Evolutionary conservation across 2,113 vertebrate species (phyloP).

Genomic region (Mustelus asterias): DNA sequence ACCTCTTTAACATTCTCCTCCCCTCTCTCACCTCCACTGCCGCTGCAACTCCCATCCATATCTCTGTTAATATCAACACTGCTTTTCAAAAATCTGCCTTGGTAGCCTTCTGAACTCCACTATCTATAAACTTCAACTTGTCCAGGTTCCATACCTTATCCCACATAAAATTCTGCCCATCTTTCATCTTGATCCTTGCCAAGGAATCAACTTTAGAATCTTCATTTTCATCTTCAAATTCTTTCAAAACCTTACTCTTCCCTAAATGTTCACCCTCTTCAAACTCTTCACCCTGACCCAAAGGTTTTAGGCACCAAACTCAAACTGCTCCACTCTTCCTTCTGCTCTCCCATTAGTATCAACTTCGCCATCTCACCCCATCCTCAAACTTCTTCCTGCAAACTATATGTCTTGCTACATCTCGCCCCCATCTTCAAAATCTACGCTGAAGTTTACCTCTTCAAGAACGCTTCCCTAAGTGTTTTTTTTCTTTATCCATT

Average conservation of each 20-base stretch:
- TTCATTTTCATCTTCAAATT: background rate
- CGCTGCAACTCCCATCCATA: background rate
- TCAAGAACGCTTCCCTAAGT: background rate
- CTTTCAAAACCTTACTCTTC: background rate
- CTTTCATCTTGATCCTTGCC: background rate
- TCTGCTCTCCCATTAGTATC: background rate
- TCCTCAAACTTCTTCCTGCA: background rate
- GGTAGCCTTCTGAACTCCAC: background rate
- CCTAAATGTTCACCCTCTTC: background rate
- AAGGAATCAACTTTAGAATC: background rate
- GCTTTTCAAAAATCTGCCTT: background rate
- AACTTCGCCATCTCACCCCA: background rate
- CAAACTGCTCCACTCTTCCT: background rate
- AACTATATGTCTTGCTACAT: background rate
- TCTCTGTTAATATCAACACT: background rate
- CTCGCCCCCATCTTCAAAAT: background rate
- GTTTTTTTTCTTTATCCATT: no score
- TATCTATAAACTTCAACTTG: background rate
- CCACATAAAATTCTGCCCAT: background rate
- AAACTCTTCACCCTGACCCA: background rate
- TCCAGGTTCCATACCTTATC: background rate
- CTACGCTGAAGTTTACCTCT: background rate
- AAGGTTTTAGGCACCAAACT: background rate
- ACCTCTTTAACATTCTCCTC: background rate
- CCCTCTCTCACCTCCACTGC: background rate